Base-by-base conservation (phyloP, 2,888 invertebrate species). In the Harpalus rubripes region DNA sequence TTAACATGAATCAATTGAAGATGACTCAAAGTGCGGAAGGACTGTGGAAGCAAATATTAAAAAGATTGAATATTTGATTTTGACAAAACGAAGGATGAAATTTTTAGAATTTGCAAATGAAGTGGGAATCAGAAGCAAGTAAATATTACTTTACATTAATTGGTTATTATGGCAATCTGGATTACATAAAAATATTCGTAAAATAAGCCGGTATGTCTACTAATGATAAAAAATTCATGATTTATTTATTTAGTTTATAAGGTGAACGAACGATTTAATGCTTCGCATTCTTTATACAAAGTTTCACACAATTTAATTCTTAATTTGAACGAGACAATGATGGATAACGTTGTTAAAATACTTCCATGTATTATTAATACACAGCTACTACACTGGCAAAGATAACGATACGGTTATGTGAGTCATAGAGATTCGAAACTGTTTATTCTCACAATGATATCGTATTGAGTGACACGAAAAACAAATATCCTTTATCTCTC, bases 241-340 rank as follows among this genome's bases (percentile, higher is more conserved):
- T 12, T 52, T 12, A 52, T 10, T 52, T 52, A 52, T 52, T 12
- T 52, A 52, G 12, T 52, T 8, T 52, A 4, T 52, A 52, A 52
- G 44, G 7, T 52, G 12, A 52, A 52, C 44, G 44, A 52, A 52
- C 44, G 44, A 52, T 12, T 52, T 52, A 52, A 52, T 52, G 12
- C 44, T 52, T 52, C 12, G 12, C 44, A 52, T 52, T 52, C 44
- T 52, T 52, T 52, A 12, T 52, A 52, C 12, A 52, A 52, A 52
- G 44, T 52, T 52, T 52, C 44, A 52, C 44, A 52, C 44, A 52
- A 52, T 52, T 52, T 52, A 52, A 52, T 52, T 52, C 44, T 52
- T 52, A 52, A 52, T 52, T 52, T 52, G 44, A 12, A 12, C 44
- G 44, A 52, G 44, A 52, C 44, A 52, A 52, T 52, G 44, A 52